These are phyloP conservation scores for Myathropa florea DNA, from an alignment of 2,888 invertebrate genomes.

Conservation along the genomic window DNA sequence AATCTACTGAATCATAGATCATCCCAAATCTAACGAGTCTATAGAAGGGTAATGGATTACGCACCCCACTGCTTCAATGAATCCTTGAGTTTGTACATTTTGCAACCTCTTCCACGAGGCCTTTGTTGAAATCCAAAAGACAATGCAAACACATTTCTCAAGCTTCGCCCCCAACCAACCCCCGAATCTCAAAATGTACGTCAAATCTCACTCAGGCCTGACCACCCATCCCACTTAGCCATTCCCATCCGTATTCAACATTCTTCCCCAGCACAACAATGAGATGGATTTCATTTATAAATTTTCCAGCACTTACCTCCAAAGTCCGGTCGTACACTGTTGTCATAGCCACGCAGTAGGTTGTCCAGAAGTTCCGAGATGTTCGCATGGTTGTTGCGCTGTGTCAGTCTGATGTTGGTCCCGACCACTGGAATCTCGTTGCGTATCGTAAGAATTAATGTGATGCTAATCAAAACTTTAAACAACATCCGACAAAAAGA, in stretches of 20 bases:
- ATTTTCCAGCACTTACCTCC: conserved; percentile 83
- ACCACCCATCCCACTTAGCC: not conserved
- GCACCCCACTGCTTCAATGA: not conserved
- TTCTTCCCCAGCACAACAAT: not conserved
- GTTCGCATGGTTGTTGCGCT: conserved; percentile 87
- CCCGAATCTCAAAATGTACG: not conserved
- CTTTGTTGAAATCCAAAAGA: not conserved
- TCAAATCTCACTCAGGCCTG: not conserved
- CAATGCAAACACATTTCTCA: not conserved
- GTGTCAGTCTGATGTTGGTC: conserved; percentile 79
- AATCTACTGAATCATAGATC: not conserved
- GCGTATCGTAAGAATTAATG: conserved; percentile 72
- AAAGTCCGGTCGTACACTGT: conserved; percentile 89
- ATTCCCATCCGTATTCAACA: not conserved
- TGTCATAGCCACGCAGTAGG: conserved; percentile 89
- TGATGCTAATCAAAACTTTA: conserved; percentile 72
- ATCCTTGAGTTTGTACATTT: not conserved
- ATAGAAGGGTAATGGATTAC: not conserved
- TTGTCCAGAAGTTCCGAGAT: conserved; percentile 88
- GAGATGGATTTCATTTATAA: not conserved
- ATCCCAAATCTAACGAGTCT: not conserved
- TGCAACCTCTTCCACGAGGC: not conserved
- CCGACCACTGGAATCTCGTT: conserved; percentile 74
- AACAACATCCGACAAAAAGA: conserved; percentile 70
- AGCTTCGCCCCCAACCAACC: not conserved